Conservation (phyloP, 2,113 vertebrate genomes). For the Seriola dumerili region DNA sequence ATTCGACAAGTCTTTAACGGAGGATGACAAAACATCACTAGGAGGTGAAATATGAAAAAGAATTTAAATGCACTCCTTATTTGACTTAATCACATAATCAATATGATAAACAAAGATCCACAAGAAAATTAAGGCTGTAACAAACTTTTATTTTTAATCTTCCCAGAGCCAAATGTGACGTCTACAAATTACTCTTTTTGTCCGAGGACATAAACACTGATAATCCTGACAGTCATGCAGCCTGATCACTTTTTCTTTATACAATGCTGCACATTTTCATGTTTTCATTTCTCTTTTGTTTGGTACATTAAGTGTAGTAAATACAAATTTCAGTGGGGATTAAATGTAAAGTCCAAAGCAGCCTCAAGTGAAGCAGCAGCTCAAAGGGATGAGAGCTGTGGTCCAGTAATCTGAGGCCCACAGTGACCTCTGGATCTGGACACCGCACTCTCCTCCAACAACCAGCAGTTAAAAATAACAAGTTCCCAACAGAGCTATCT, state of each 20-base stretch:
- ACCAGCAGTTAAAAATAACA: constrained; percentile 63
- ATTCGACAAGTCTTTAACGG: neutral
- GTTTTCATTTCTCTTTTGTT: neutral
- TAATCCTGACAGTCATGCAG: too few species aligned
- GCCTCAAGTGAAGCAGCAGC: constrained; percentile 23
- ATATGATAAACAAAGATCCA: too few species aligned
- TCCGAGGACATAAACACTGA: too few species aligned
- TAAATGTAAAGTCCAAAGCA: constrained; percentile 4
- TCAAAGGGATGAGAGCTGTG: neutral
- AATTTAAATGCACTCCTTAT: too few species aligned
- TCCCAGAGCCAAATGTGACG: too few species aligned
- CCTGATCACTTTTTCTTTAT: too few species aligned
- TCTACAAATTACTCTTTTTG: too few species aligned
- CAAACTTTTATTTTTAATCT: too few species aligned
- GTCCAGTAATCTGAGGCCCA: constrained; percentile 59
- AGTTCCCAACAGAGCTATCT: neutral
- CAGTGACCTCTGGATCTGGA: constrained; percentile 60
- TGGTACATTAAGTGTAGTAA: neutral
- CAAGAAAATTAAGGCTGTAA: too few species aligned
- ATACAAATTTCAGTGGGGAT: neutral
- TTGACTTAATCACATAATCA: too few species aligned
- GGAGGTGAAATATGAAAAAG: neutral
- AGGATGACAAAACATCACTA: too few species aligned
- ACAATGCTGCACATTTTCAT: neutral
- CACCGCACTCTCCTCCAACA: constrained; percentile 7